Percentiles rank a stretch among this genome's conserved stretches.
Conservation (phyloP, 2,797 vertebrate genomes). For the Iguana delicatissima region DNA sequence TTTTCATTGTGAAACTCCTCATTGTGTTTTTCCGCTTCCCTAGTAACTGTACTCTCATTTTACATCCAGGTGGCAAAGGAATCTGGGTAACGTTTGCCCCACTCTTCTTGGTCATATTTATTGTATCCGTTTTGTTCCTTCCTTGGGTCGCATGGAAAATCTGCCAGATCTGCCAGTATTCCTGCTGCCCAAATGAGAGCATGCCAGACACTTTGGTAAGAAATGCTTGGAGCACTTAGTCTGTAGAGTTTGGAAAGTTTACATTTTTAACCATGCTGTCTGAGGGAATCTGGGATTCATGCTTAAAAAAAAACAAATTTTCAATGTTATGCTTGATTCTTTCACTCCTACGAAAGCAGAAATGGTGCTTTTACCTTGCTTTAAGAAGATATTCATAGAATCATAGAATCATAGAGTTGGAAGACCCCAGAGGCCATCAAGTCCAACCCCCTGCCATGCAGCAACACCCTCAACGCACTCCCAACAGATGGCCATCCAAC, state of each 20-base stretch:
- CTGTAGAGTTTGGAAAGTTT: neutral
- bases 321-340: neutral
- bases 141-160: constrained; percentile 19
- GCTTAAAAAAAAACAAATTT: neutral
- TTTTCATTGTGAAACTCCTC: neutral
- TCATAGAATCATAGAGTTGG: too few species aligned
- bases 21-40: neutral
- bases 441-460: too few species aligned
- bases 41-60: neutral
- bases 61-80: neutral
- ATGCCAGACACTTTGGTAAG: constrained; percentile 47
- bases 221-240: neutral
- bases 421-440: too few species aligned
- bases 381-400: neutral
- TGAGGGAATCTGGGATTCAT: too few species aligned
- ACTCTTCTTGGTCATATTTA: constrained; percentile 23
- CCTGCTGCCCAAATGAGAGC: constrained; percentile 34
- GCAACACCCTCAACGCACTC: too few species aligned
- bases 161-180: constrained; percentile 41
- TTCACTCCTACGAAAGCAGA: neutral
- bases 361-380: neutral
- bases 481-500: too few species aligned
- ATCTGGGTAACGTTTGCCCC: constrained; percentile 17
- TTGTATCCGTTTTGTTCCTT: neutral
- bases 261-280: neutral